Base-by-base conservation (phyloP, 2,113 vertebrate genomes). In the Noturus placidus region DNA sequence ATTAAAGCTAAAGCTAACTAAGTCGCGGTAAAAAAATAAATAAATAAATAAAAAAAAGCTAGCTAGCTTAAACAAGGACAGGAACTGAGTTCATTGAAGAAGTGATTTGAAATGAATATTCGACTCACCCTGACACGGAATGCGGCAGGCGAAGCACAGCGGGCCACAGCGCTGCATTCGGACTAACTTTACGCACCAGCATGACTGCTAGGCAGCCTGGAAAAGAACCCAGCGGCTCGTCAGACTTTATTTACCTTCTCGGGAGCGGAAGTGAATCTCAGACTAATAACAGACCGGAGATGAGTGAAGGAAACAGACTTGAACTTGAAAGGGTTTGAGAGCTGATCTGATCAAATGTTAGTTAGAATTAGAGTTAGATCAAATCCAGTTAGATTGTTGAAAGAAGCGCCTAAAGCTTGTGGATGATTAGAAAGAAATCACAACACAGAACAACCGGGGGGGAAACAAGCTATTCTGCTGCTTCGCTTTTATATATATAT, bases 181-280 rank as follows among this genome's bases (percentile, higher is more conserved):
- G 93, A 76, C 90, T 92, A 84, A 95, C 92, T 88, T 92, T 94
- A 69, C 93, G 91, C 89, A 95, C 89, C 89, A 96, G 89, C 95
- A 96, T 96, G 22, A 19, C 92, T 72, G 86, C 63, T 19, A 9
- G 25, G 46, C 42, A 81, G 61, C 77, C 61, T 67, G 70, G 22
- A 38, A 19, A 38, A 30, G 13, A 86, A 35, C 59, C 42, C 54
- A 52, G 42, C 0, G 8, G 19, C 9, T 27, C 1, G 0, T 46
- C 27, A 4, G 5, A 9, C 25, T 69, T 27, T 76, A 70, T 81
- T 82, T 77, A 80, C 22, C 35, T 83, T 56, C 14, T 52, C 14
- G 42, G 38, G 10, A 79, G 27, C 35, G 30, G 35, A 87, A 54
- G 8, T 33, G 20, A 11, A 17, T 35, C 17, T 35, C 8, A 20